A percentile compares a stretch with the other conserved stretches of the same genome.
phyloP scores from a whole-genome alignment of 2,113 vertebrate genomes.

The Carettochelys insculpta region DNA sequence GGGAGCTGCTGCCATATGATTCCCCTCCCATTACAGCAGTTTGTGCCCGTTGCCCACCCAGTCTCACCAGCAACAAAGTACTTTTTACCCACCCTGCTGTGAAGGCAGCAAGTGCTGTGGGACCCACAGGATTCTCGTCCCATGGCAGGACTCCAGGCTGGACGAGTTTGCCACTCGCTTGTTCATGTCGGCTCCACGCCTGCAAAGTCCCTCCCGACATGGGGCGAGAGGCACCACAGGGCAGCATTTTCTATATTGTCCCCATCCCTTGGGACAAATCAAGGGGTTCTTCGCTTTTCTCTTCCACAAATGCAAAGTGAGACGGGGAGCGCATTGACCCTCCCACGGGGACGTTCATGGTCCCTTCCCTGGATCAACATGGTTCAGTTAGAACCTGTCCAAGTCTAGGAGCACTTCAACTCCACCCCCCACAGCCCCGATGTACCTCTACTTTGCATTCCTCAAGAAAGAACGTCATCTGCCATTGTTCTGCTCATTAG shows the following conservation, averaged over 20 bases:
- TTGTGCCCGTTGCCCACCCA: background rate
- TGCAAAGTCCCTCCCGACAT: background rate
- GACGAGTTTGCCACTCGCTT: background rate
- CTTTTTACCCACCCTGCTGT: background rate
- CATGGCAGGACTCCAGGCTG: background rate
- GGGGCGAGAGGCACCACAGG: background rate
- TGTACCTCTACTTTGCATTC: too few species aligned
- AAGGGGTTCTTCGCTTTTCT: background rate
- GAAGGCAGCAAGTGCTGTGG: too few species aligned
- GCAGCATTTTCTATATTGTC: background rate
- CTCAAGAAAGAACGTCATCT: background rate
- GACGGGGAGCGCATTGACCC: background rate
- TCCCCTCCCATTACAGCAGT: too few species aligned
- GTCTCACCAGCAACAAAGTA: background rate
- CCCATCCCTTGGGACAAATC: background rate
- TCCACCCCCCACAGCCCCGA: too few species aligned
- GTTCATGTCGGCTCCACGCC: background rate
- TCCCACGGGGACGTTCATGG: background rate
- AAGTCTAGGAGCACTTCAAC: background rate
- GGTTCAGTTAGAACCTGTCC: background rate
- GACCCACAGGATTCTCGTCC: background rate
- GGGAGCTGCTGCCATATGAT: too few species aligned
- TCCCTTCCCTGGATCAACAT: background rate
- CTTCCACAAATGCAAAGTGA: background rate
- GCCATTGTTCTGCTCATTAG: background rate